Evolutionary conservation across 1,140 invertebrate species (phyloP).

Genomic region (Drosophila auraria): DNA sequence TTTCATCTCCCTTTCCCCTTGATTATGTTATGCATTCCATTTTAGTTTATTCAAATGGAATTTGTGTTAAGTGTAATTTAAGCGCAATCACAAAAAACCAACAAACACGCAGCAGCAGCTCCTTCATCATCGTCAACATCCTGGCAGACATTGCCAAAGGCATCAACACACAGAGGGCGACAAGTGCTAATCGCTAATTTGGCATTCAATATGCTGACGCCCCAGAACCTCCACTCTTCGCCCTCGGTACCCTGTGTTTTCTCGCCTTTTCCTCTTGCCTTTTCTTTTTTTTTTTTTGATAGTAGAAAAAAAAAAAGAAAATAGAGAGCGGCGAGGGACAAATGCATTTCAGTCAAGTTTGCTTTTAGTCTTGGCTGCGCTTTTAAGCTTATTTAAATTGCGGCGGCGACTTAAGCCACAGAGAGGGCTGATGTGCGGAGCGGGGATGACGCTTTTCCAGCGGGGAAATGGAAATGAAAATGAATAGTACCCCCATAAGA

Average conservation of each 20-base stretch:
- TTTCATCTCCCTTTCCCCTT: neutral
- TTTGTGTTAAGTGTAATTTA: conserved; percentile 55
- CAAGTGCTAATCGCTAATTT: conserved; percentile 74
- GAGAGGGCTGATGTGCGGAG: conserved; percentile 13
- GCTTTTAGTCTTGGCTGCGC: conserved; percentile 64
- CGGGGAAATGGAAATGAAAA: conserved; percentile 12
- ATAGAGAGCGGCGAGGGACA: conserved; percentile 8
- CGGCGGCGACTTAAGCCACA: conserved; percentile 30
- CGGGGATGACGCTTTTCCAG: conserved; percentile 9
- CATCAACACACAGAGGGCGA: conserved; percentile 32
- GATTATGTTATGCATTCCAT: conserved; percentile 19
- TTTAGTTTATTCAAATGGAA: conserved; percentile 64
- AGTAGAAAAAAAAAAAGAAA: neutral
- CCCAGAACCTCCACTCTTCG: neutral
- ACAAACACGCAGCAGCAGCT: conserved; percentile 7
- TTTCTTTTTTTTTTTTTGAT: conserved; percentile 17
- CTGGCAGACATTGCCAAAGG: conserved; percentile 40
- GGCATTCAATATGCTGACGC: conserved; percentile 66
- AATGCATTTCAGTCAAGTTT: conserved; percentile 64
- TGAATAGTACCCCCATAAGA: conserved; percentile 12
- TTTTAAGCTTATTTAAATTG: conserved; percentile 73
- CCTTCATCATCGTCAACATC: conserved; percentile 34
- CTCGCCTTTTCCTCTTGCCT: neutral
- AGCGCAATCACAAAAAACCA: conserved; percentile 56
- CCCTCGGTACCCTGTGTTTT: neutral